A percentile compares a stretch with the other conserved stretches of the same genome.
phyloP scores from a whole-genome alignment of 2,888 invertebrate genomes.

The Noctua pronuba region DNA sequence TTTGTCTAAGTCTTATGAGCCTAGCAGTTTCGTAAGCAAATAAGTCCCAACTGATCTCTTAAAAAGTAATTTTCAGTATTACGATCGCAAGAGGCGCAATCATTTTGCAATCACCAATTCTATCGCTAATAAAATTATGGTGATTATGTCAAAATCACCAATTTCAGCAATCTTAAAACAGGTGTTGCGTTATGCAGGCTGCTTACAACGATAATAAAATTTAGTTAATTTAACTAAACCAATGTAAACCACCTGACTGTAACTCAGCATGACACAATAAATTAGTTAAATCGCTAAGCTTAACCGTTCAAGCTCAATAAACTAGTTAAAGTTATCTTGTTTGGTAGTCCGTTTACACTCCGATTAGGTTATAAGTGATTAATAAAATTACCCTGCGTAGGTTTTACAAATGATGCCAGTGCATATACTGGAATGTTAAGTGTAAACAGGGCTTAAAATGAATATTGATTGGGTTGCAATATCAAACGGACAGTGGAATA shows the following conservation, averaged over 20 bases:
- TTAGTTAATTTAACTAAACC: slow-evolving; percentile 14
- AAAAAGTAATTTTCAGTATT: not conserved
- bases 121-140: no score
- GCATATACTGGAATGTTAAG: slow-evolving; percentile 28
- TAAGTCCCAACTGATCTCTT: not conserved
- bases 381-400: slow-evolving; percentile 54
- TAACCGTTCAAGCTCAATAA: slow-evolving; percentile 35
- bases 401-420: slow-evolving; percentile 55
- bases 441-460: slow-evolving; percentile 29
- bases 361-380: slow-evolving; percentile 55
- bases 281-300: slow-evolving; percentile 34
- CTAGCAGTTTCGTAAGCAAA: not conserved
- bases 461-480: slow-evolving; percentile 45
- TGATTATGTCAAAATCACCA: not conserved
- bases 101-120: not conserved
- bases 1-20: no score
- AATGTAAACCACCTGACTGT: slow-evolving; percentile 21
- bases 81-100: not conserved
- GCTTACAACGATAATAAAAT: slow-evolving; percentile 6
- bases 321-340: slow-evolving; percentile 35
- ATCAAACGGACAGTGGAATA: slow-evolving; percentile 1
- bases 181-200: not conserved
- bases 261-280: slow-evolving; percentile 39
- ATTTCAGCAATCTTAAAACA: not conserved
- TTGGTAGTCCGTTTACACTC: slow-evolving; percentile 38